Evolutionary conservation across 2,797 vertebrate species (phyloP), one percentile per base, ranked within the genome.

Genomic region (Adelosebastes latens): DNA sequence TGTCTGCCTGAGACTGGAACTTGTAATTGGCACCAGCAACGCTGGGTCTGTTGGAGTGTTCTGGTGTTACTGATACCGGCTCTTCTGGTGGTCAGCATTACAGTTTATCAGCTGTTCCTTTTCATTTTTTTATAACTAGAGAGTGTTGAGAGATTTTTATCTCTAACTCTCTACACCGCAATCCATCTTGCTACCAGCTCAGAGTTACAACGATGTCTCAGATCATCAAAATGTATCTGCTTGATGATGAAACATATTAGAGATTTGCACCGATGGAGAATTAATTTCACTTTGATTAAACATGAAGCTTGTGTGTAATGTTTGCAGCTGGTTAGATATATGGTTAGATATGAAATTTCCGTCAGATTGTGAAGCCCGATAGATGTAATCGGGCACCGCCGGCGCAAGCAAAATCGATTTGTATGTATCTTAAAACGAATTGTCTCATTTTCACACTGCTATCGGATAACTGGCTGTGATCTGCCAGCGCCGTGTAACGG

Each of bases 371-470:
- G 11, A 32, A 42, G 69, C 49, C 55, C 25, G 39, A 63, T 67
- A 2, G 59, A 49, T 22, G 72, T 66, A 84, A 87, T 46, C n/a
- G 61, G 60, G 46, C 74, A 75, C 79, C 71, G 4, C 72, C 12
- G 29, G 72, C 5, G 56, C 66, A 63, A 29, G 62, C 42, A 81
- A 91, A 90, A 90, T 81, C 29, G 52, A 90, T 92, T 87, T 89
- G 80, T 73, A 86, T 75, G 81, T 84, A 84, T 88, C 85, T 82
- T 82, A 88, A 92, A 91, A 82, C 64, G 72, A 86, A 83, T 87
- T 86, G 88, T 89, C 82, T 92, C 60, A 73, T 94, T 94, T 94
- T 94, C 91, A 92, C 93, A 92, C 91, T 92, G 89, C 89, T 95
- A 94, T 95, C 92, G 13, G 63, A 88, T 95, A 65, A 86, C 88